Percentiles rank a stretch among this genome's conserved stretches.
Conservation (phyloP, 2,888 invertebrate genomes). For the Callyntrura sp. region DNA sequence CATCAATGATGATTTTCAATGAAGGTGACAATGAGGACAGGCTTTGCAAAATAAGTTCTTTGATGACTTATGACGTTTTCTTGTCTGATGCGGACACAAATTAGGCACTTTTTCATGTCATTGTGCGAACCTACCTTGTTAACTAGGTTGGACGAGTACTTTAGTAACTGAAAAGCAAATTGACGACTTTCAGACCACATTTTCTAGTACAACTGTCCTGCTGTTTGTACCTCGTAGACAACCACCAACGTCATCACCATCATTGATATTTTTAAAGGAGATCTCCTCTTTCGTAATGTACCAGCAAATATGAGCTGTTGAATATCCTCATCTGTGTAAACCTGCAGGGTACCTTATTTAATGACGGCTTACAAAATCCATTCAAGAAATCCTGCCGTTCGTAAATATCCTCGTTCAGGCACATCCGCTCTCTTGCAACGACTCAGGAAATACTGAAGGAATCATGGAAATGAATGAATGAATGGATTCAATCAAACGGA, state of each 20-base stretch:
- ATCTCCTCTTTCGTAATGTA: not conserved
- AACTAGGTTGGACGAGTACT: too few relatives aligned
- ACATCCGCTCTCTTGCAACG: slow-evolving; percentile 5
- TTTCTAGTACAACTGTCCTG: not conserved
- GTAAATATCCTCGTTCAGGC: not conserved
- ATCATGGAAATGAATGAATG: slow-evolving; percentile 28
- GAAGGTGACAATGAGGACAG: not conserved
- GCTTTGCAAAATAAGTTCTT: too few relatives aligned
- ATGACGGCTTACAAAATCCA: not conserved
- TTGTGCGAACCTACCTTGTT: too few relatives aligned
- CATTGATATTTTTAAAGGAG: not conserved
- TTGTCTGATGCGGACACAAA: too few relatives aligned
- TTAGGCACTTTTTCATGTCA: too few relatives aligned
- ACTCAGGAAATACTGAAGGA: slow-evolving; percentile 37
- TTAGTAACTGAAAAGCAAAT: too few relatives aligned
- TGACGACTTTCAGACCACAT: too few relatives aligned
- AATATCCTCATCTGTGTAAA: not conserved
- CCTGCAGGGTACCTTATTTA: slow-evolving; percentile 6
- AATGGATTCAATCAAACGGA: slow-evolving; percentile 27
- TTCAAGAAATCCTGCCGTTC: not conserved
- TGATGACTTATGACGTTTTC: too few relatives aligned
- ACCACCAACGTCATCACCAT: slow-evolving; percentile 15
- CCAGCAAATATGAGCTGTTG: not conserved
- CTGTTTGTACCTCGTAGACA: not conserved
- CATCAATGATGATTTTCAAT: slow-evolving; percentile 1